Evolutionary conservation across 2,797 vertebrate species (phyloP).

Genomic region (Tapirus indicus): DNA sequence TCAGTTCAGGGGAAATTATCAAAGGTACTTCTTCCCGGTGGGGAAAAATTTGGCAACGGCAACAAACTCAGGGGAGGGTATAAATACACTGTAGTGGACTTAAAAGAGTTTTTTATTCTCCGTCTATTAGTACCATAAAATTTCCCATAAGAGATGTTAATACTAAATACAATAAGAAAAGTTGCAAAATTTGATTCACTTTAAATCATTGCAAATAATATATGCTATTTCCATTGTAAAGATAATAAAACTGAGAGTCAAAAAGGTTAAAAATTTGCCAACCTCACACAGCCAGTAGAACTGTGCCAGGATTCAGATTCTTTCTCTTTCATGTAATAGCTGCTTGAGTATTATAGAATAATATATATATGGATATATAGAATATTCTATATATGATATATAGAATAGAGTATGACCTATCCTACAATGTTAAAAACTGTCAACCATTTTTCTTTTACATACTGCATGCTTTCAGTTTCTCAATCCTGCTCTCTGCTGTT

Average conservation of each 20-base stretch:
- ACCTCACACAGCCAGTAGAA: background rate
- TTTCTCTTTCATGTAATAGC: background rate
- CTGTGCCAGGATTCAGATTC: background rate
- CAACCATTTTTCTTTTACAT: background rate
- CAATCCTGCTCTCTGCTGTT: background rate
- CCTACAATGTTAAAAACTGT: background rate
- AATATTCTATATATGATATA: too few relatives aligned
- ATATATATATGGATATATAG: too few relatives aligned
- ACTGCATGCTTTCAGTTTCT: background rate
- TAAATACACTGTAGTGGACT: background rate
- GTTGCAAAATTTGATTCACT: background rate
- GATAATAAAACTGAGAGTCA: background rate
- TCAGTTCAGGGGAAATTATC: background rate
- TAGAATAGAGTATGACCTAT: too few relatives aligned
- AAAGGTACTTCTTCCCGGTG: background rate
- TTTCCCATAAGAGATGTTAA: background rate
- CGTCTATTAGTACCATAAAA: background rate
- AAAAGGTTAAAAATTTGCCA: background rate
- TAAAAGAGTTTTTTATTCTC: background rate
- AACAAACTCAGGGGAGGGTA: background rate
- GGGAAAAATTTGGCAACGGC: background rate
- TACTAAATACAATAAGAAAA: background rate
- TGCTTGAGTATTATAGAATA: background rate
- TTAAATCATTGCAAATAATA: background rate
- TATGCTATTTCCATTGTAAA: background rate